Percentiles rank a stretch among this genome's conserved stretches.
Conservation (phyloP, 1,140 invertebrate genomes). For the Belonocnema kinseyi region DNA sequence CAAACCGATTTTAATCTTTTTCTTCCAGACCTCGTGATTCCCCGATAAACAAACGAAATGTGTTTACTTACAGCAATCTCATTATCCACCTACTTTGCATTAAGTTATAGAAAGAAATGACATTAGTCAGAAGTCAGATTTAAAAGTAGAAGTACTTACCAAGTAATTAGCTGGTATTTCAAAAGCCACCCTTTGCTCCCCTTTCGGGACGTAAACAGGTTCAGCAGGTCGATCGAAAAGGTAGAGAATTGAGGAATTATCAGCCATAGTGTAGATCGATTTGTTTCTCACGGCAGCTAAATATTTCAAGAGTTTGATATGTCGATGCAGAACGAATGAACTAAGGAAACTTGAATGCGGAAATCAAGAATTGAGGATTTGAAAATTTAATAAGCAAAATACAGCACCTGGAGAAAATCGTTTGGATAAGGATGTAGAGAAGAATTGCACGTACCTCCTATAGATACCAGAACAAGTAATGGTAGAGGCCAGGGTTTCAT, state of each 20-base stretch:
- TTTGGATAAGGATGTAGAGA: neutral
- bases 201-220: slow-evolving; percentile 79
- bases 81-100: no score
- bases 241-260: slow-evolving; percentile 70
- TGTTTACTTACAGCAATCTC: no score
- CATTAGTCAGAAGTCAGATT: neutral
- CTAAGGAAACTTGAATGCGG: neutral
- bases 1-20: no score
- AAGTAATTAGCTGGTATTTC: slow-evolving; percentile 78
- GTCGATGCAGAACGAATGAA: neutral
- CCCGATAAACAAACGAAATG: no score
- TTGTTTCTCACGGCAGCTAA: slow-evolving; percentile 9
- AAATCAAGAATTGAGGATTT: neutral
- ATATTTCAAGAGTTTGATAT: neutral
- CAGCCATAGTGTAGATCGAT: slow-evolving; percentile 35
- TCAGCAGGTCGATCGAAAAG: slow-evolving; percentile 87
- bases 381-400: neutral
- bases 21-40: no score
- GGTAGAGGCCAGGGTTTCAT: slow-evolving; percentile 1
- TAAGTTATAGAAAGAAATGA: no score
- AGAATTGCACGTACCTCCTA: neutral
- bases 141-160: slow-evolving; percentile 62
- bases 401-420: neutral
- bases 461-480: neutral
- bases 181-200: slow-evolving; percentile 70